These are phyloP conservation scores for Zenarchopterus dispar DNA, from an alignment of 2,797 vertebrate genomes.

Conservation along the genomic window DNA sequence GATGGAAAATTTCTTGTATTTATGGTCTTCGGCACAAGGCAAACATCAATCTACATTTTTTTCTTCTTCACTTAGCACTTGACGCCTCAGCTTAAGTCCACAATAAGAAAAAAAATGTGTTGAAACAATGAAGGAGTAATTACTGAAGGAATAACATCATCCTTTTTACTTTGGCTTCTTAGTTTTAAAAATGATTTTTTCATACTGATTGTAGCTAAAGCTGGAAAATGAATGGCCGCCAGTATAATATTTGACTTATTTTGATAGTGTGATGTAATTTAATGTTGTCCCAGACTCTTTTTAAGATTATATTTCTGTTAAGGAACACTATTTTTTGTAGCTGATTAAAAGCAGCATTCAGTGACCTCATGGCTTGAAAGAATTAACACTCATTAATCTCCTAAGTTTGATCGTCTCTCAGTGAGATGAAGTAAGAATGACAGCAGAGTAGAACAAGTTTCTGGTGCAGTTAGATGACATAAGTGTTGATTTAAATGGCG, in stretches of 20 bases:
- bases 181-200: background rate
- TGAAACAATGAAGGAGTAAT: background rate
- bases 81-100: background rate
- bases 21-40: background rate
- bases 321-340: too few species aligned
- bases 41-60: background rate
- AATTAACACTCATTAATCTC: too few species aligned
- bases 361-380: too few species aligned
- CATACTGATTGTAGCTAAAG: background rate
- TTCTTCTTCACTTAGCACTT: too few species aligned
- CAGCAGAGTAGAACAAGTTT: too few species aligned
- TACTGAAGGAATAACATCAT: background rate
- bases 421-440: too few species aligned
- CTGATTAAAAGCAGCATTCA: too few species aligned
- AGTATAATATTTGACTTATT: background rate
- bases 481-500: too few species aligned
- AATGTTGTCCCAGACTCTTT: background rate
- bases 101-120: background rate
- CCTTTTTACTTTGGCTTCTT: background rate
- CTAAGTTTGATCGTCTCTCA: too few species aligned
- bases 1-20: conserved; percentile 31
- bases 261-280: background rate
- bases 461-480: too few species aligned
- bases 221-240: background rate
- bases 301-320: too few species aligned